phyloP scores from a whole-genome alignment of 1,140 invertebrate genomes.

The Drosophila watanabei region DNA sequence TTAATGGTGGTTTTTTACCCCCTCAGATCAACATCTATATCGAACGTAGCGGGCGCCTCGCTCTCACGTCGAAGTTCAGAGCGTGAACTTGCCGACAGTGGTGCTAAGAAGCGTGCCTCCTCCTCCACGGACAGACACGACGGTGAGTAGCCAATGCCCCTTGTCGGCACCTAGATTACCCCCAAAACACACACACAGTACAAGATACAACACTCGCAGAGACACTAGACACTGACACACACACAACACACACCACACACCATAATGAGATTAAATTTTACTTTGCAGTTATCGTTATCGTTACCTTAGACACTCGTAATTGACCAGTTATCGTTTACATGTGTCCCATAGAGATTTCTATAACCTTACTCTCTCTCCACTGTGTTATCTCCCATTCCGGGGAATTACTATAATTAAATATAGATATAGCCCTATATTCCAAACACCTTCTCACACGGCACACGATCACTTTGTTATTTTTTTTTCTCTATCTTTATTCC shows the following conservation, averaged over 20 bases:
- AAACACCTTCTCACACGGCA: constrained; percentile 34
- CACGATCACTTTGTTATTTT: constrained; percentile 21
- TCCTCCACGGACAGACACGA: constrained; percentile 91
- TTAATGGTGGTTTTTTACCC: neutral
- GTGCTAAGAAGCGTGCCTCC: constrained; percentile 93
- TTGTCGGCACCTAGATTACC: constrained; percentile 2
- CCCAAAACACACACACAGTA: constrained; percentile 33
- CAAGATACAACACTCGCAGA: constrained; percentile 34
- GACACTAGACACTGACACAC: constrained; percentile 28
- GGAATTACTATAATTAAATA: constrained; percentile 37
- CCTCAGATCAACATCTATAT: constrained; percentile 93
- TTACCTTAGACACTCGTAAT: constrained; percentile 60
- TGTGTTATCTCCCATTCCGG: constrained; percentile 25
- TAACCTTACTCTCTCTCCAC: constrained; percentile 8
- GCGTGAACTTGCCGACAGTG: constrained; percentile 91
- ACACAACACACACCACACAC: constrained; percentile 28
- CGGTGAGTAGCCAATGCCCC: constrained; percentile 86
- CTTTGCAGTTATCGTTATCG: constrained; percentile 77
- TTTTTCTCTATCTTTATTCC: constrained; percentile 3
- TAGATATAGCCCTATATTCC: constrained; percentile 20
- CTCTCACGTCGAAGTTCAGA: constrained; percentile 93
- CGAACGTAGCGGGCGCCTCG: constrained; percentile 91
- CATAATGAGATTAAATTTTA: constrained; percentile 71
- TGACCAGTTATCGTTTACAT: constrained; percentile 48
- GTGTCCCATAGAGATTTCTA: constrained; percentile 30